Evolutionary conservation across 2,888 invertebrate genomes (phyloP).

Genomic region (Boloria euphrosyne): DNA sequence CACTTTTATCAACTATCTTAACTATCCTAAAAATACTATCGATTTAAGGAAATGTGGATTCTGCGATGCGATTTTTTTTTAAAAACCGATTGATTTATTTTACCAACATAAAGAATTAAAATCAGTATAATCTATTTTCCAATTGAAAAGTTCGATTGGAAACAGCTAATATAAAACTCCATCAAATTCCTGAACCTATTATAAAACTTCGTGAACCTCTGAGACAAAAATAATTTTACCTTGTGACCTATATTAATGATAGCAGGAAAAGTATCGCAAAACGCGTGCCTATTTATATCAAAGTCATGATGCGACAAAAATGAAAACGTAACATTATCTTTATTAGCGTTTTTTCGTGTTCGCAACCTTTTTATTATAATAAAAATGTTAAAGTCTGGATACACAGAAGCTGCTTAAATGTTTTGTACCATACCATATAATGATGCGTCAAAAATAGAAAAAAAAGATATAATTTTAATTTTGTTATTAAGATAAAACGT

Average conservation of each 20-base stretch:
- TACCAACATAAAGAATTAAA: no score
- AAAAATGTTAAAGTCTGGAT: not conserved
- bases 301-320: not conserved
- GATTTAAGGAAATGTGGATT: no score
- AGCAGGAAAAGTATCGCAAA: not conserved
- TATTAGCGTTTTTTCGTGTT: constrained; percentile 15
- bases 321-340: constrained; percentile 20
- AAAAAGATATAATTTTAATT: not conserved
- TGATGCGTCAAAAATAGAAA: no score
- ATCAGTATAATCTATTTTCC: no score
- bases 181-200: no score
- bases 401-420: not conserved
- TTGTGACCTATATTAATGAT: not conserved
- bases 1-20: no score
- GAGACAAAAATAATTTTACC: not conserved
- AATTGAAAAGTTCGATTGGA: no score
- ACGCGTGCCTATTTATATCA: not conserved
- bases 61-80: no score
- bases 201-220: not conserved
- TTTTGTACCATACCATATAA: not conserved
- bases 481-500: not conserved
- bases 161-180: no score
- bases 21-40: no score
- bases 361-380: constrained; percentile 1
- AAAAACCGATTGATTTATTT: no score